phyloP scores from a whole-genome alignment of 2,797 vertebrate genomes.

The Ctenopoma multispine region DNA sequence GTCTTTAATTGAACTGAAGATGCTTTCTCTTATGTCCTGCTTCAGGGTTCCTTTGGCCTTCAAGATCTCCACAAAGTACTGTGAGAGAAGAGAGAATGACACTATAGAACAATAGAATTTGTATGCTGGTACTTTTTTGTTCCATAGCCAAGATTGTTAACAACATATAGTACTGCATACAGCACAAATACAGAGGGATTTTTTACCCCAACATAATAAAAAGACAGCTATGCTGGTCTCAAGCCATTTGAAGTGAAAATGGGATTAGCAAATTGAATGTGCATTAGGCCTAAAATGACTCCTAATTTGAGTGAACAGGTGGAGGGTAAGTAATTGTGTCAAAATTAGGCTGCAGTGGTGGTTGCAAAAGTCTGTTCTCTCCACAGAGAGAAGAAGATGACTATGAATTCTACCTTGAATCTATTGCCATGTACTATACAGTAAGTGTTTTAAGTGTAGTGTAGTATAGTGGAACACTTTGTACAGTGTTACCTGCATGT shows the following conservation, averaged over 20 bases:
- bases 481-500: not conserved
- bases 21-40: slow-evolving; percentile 84
- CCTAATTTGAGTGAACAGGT: slow-evolving; percentile 65
- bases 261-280: slow-evolving; percentile 71
- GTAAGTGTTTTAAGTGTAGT: not conserved
- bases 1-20: slow-evolving; percentile 92
- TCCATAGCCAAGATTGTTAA: slow-evolving; percentile 13
- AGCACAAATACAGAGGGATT: slow-evolving; percentile 23
- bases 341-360: slow-evolving; percentile 48
- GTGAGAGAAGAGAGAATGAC: slow-evolving; percentile 41
- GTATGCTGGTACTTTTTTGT: not conserved
- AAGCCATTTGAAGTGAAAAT: slow-evolving; percentile 73
- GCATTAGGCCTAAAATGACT: slow-evolving; percentile 67
- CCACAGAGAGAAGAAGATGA: slow-evolving; percentile 13
- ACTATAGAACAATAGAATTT: not conserved
- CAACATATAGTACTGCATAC: not conserved
- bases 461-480: not conserved
- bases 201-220: slow-evolving; percentile 38
- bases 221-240: slow-evolving; percentile 71
- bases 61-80: slow-evolving; percentile 95
- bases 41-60: slow-evolving; percentile 92
- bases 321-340: slow-evolving; percentile 54
- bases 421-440: not conserved
- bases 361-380: slow-evolving; percentile 45
- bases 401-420: slow-evolving; percentile 12